Evolutionary conservation across 2,888 invertebrate genomes (phyloP), one percentile per base, ranked within the genome.

Genomic region (Scaptomyza parva): DNA sequence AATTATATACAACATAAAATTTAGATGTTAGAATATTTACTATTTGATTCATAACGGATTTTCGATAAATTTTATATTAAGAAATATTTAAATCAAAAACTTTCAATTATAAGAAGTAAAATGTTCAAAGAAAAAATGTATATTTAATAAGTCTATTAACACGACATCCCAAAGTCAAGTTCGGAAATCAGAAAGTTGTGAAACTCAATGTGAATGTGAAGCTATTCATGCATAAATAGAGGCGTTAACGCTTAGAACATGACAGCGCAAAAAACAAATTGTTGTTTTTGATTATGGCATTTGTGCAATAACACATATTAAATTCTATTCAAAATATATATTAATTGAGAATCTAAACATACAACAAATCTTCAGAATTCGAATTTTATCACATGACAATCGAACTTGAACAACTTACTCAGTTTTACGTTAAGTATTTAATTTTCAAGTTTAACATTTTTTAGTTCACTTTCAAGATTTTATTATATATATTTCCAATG

Each of bases 221-320:
- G 14, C 26, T 44, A 61, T 48, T 70, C 70, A 48, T 52, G 70
- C 66, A 41, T 47, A 39, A 55, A 65, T 47, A 43, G 7, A 24
- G 41, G 40, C 51, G 58, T 48, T 57, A 17, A 35, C 35, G 2
- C 8, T 22, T 26, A 39, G n/a, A 50, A 64, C n/a, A 37, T 17
- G 45, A 17, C 47, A 22, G 11, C 0, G 35, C 8, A 35, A 8
- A 7, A 35, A 28, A 28, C 3, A 6, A 9, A 9, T 28, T 28
- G 3, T 2, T 28, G 28, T 28, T n/a, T 33, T 55, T 37, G 12
- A 6, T n/a, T 41, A 43, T n/a, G 17, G 5, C 37, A 37, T 9
- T 6, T 2, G 12, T 2, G 26, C 1, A 9, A 28, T 33, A 37
- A 22, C 20, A 26, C 8, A 12, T 2, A 9, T 12, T 1, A 2